phyloP scores from a whole-genome alignment of 2,797 vertebrate genomes.

The Otolemur crassicaudatus region DNA sequence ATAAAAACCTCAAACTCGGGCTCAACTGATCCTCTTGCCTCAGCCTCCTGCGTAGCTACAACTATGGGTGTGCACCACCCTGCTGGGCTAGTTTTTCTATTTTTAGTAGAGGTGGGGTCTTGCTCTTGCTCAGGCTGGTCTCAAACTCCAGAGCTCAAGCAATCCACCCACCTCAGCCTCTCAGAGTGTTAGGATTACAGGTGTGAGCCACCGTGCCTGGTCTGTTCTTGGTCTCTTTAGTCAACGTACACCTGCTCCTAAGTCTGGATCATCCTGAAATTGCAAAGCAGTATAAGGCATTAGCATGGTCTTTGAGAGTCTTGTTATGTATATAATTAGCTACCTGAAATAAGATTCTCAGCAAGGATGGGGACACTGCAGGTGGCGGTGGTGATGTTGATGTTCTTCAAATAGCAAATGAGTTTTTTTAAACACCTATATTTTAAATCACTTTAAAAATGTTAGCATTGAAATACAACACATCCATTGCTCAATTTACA shows the following conservation, averaged over 20 bases:
- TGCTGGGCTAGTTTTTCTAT: too few species aligned
- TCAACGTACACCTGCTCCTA: neutral
- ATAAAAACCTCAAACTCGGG: too few species aligned
- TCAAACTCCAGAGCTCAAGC: too few species aligned
- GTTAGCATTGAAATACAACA: neutral
- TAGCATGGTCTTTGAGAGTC: neutral
- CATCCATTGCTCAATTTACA: neutral
- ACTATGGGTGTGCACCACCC: too few species aligned
- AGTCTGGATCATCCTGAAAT: neutral
- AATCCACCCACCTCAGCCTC: too few species aligned
- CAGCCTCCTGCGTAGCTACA: too few species aligned
- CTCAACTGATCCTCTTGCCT: too few species aligned
- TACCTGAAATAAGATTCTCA: neutral
- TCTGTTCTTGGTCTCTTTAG: neutral
- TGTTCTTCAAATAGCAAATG: neutral
- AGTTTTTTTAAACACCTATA: neutral
- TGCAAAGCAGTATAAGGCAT: neutral
- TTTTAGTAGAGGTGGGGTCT: too few species aligned
- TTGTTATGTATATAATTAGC: neutral
- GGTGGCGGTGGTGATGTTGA: neutral
- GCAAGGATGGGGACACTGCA: neutral
- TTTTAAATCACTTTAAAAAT: conserved; percentile 2
- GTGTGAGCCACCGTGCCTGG: too few species aligned
- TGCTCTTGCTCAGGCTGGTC: too few species aligned
- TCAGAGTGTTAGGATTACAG: too few species aligned